Percentiles rank a stretch among this genome's conserved stretches.
phyloP scores from a whole-genome alignment of 2,888 invertebrate genomes.

The Cheilosia vernalis region DNA sequence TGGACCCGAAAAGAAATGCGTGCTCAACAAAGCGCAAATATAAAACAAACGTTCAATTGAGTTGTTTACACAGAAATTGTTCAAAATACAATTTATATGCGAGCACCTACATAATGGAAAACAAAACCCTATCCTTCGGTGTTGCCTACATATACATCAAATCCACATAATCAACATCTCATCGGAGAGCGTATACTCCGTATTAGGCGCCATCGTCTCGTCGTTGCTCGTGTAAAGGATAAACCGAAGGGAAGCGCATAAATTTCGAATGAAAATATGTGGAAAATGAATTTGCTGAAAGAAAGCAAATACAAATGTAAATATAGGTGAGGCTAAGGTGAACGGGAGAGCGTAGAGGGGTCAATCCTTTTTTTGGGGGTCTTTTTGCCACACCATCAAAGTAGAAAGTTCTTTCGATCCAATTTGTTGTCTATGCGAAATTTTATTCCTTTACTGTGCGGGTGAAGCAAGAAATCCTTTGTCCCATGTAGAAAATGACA shows the following conservation, averaged over 20 bases:
- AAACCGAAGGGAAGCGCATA: conserved; percentile 40
- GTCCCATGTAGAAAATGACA: conserved; percentile 27
- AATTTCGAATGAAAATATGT: conserved; percentile 69
- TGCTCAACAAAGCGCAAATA: conserved; percentile 24
- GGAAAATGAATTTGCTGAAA: conserved; percentile 68
- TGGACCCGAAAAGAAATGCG: conserved; percentile 3
- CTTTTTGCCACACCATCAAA: conserved; percentile 1
- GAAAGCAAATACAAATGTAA: conserved; percentile 26
- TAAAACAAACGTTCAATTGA: conserved; percentile 60
- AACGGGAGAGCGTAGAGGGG: conserved; percentile 22
- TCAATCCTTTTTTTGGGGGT: conserved; percentile 43
- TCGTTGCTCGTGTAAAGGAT: conserved; percentile 24
- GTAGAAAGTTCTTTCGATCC: conserved; percentile 13
- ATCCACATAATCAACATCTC: conserved; percentile 41
- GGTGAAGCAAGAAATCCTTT: conserved; percentile 30
- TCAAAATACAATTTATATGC: conserved; percentile 71
- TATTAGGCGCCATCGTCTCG: conserved; percentile 16
- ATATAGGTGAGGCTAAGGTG: conserved; percentile 6
- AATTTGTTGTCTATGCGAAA: conserved; percentile 62
- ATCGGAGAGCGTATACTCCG: neutral
- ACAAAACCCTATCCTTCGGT: conserved; percentile 42
- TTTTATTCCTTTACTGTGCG: conserved; percentile 56
- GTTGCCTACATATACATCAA: conserved; percentile 19
- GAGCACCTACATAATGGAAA: conserved; percentile 64
- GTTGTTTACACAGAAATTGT: conserved; percentile 68